Percentiles rank a stretch among this genome's conserved stretches.
Conservation (phyloP, 1,140 invertebrate genomes). For the Zelostemma sp. region DNA sequence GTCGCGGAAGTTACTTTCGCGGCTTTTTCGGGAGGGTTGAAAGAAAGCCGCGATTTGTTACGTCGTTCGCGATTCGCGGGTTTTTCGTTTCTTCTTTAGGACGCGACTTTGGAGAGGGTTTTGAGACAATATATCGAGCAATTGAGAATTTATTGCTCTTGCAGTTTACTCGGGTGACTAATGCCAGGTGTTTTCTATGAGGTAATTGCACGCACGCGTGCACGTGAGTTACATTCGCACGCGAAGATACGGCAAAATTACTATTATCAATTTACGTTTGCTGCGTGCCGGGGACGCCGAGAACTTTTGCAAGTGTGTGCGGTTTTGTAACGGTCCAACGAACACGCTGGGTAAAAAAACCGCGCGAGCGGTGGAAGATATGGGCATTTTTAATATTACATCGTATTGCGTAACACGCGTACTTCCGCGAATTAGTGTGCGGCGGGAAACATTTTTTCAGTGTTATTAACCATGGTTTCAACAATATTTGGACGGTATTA, state of each 20-base stretch:
- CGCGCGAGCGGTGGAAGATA: slow-evolving; percentile 14
- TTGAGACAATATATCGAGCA: neutral
- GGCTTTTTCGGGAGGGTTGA: no score
- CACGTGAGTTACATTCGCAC: slow-evolving; percentile 36
- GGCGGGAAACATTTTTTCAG: neutral
- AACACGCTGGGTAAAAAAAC: neutral
- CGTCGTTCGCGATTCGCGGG: no score
- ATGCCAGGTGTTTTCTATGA: slow-evolving; percentile 34
- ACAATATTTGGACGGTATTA: no score
- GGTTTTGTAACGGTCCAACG: slow-evolving; percentile 26
- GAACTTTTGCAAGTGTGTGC: slow-evolving; percentile 21
- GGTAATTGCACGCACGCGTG: slow-evolving; percentile 36
- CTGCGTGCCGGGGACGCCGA: slow-evolving; percentile 8
- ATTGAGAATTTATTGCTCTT: slow-evolving; percentile 17
- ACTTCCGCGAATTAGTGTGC: no score
- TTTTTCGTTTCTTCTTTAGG: no score
- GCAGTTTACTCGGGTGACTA: slow-evolving; percentile 16
- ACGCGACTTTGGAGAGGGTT: no score
- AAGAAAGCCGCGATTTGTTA: neutral
- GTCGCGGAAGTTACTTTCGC: neutral
- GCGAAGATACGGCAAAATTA: slow-evolving; percentile 36
- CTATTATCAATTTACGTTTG: slow-evolving; percentile 38
- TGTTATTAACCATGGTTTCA: no score
- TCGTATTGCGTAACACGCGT: no score
- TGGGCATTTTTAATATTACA: no score